Evolutionary conservation across 2,888 invertebrate species (phyloP).

Genomic region (Coremacera marginata): DNA sequence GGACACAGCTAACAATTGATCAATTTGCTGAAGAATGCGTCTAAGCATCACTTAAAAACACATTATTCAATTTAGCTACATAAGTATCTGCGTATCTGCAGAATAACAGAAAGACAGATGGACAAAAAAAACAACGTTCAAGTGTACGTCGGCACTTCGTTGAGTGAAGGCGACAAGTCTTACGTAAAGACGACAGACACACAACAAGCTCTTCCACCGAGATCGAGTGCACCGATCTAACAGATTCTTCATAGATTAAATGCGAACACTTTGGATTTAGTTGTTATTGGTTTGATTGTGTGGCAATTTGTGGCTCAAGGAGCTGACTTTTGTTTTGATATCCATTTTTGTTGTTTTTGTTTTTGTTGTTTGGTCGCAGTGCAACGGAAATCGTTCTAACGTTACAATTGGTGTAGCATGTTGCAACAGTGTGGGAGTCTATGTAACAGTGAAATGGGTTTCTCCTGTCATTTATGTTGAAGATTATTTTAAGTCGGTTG

Average conservation of each 20-base stretch:
- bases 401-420: neutral
- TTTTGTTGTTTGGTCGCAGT: neutral
- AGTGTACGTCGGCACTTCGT: neutral
- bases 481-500: too few species aligned
- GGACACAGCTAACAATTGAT: conserved; percentile 54
- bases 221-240: neutral
- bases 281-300: neutral
- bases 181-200: conserved; percentile 12
- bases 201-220: neutral
- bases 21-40: conserved; percentile 63
- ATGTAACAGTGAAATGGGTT: too few species aligned
- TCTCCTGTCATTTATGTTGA: too few species aligned
- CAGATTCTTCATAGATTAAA: neutral
- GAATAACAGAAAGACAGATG: neutral
- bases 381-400: neutral
- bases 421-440: neutral
- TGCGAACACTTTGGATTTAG: conserved; percentile 14
- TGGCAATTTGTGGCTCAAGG: neutral
- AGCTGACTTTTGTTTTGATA: neutral
- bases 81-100: conserved; percentile 20
- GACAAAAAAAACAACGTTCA: neutral
- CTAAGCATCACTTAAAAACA: conserved; percentile 64
- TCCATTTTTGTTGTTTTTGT: neutral
- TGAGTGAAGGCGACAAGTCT: conserved; percentile 17
- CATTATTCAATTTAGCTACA: conserved; percentile 59